These are phyloP conservation scores for Brachypalpus laphriformis DNA, from an alignment of 2,888 invertebrate species.

Conservation along the genomic window DNA sequence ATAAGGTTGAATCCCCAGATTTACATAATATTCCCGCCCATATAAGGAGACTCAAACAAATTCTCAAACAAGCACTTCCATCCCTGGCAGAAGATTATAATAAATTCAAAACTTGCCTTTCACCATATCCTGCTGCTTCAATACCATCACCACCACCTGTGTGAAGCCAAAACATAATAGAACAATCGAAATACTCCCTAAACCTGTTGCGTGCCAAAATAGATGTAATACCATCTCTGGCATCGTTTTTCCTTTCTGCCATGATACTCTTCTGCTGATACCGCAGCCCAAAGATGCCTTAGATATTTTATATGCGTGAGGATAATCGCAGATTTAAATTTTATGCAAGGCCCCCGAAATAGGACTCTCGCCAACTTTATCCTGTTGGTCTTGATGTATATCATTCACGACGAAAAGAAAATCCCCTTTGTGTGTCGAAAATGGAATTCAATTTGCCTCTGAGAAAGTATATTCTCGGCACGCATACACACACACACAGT, in stretches of 20 bases:
- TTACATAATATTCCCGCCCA: constrained; percentile 28
- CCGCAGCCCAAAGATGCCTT: constrained; percentile 6
- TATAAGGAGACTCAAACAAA: background rate
- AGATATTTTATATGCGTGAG: constrained; percentile 32
- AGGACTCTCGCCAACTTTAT: constrained; percentile 28
- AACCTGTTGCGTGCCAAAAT: constrained; percentile 56
- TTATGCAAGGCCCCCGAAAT: constrained; percentile 23
- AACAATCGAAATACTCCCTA: constrained; percentile 1
- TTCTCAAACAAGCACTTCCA: constrained; percentile 15
- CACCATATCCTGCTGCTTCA: background rate
- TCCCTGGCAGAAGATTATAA: constrained; percentile 27
- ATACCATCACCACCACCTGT: background rate
- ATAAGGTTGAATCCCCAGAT: constrained; percentile 41
- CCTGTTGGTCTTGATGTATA: background rate
- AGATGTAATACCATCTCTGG: constrained; percentile 7
- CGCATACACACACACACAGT: background rate
- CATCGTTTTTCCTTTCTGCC: background rate
- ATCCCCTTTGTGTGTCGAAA: constrained; percentile 1
- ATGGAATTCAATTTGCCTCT: constrained; percentile 29
- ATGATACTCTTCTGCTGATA: constrained; percentile 21
- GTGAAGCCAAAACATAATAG: constrained; percentile 4
- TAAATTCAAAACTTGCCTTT: constrained; percentile 55
- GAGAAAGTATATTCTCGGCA: background rate
- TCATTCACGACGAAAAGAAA: background rate
- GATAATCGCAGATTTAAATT: constrained; percentile 63